These are phyloP conservation scores for Rutilus rutilus DNA, from an alignment of 2,113 vertebrate genomes.

Conservation along the genomic window DNA sequence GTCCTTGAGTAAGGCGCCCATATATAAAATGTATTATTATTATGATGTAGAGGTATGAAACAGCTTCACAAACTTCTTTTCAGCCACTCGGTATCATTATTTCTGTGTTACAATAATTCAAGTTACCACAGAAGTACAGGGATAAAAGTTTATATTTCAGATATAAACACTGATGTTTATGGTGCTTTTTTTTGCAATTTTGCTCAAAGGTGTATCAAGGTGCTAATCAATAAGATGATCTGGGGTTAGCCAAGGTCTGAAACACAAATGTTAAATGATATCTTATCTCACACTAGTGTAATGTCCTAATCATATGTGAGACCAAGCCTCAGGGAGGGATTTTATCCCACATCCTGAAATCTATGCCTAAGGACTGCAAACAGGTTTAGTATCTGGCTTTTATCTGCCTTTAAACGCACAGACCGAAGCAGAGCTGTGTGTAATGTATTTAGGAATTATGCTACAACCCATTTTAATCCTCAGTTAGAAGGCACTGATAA, in stretches of 20 bases:
- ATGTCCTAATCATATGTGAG: constrained; percentile 31
- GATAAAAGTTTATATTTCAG: no score
- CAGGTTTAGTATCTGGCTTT: constrained; percentile 33
- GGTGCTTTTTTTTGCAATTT: neutral
- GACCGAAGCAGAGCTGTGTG: neutral
- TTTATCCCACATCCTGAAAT: constrained; percentile 20
- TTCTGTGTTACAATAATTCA: no score
- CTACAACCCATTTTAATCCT: constrained; percentile 24
- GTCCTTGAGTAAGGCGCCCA: neutral
- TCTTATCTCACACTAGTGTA: constrained; percentile 34
- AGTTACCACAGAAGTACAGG: no score
- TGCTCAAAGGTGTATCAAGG: constrained; percentile 30
- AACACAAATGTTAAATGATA: constrained; percentile 28
- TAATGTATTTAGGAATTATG: constrained; percentile 16
- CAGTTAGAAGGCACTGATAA: constrained; percentile 36
- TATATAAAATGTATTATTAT: neutral
- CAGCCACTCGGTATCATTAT: no score
- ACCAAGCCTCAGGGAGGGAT: constrained; percentile 36
- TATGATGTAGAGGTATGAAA: neutral
- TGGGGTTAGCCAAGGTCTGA: constrained; percentile 26
- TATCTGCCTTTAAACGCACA: constrained; percentile 27
- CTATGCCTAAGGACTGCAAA: constrained; percentile 34
- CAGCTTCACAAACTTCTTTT: no score
- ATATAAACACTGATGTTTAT: neutral
- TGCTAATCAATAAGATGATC: constrained; percentile 29